Evolutionary conservation across 2,797 vertebrate species (phyloP).

Genomic region (Neosalanx taihuensis): DNA sequence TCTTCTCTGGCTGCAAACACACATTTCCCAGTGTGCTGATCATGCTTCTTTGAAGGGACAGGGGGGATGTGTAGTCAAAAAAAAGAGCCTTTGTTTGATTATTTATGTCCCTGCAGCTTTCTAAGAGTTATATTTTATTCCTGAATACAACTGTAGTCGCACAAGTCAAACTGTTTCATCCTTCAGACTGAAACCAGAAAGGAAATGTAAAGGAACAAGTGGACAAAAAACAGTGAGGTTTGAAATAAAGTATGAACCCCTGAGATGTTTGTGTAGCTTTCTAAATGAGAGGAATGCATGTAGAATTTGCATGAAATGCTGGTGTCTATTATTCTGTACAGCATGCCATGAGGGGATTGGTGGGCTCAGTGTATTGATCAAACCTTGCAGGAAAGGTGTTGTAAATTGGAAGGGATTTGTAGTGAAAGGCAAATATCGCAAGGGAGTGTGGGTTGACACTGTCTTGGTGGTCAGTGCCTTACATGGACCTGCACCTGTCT

Average conservation of each 20-base stretch:
- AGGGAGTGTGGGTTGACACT: background rate
- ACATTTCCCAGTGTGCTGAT: constrained; percentile 6
- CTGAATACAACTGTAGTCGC: background rate
- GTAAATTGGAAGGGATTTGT: background rate
- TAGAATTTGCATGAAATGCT: background rate
- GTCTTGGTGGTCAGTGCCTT: background rate
- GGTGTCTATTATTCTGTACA: too few relatives aligned
- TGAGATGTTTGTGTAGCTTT: constrained; percentile 30
- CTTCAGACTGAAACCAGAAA: background rate
- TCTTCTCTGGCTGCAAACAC: constrained; percentile 6
- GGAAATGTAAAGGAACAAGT: background rate
- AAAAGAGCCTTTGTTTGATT: background rate
- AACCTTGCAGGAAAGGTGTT: background rate
- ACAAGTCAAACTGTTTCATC: constrained; percentile 21
- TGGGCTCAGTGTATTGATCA: background rate
- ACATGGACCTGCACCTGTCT: background rate
- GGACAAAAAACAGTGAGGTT: background rate
- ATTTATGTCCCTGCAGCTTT: constrained; percentile 25
- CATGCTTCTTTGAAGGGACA: constrained; percentile 9
- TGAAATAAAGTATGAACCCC: constrained; percentile 1
- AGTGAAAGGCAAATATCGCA: background rate
- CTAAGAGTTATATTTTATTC: constrained; percentile 17
- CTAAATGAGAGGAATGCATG: background rate
- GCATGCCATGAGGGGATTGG: too few relatives aligned
- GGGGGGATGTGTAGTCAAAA: background rate